Evolutionary conservation across 2,888 invertebrate species (phyloP).

Genomic region (Celastrina argiolus): DNA sequence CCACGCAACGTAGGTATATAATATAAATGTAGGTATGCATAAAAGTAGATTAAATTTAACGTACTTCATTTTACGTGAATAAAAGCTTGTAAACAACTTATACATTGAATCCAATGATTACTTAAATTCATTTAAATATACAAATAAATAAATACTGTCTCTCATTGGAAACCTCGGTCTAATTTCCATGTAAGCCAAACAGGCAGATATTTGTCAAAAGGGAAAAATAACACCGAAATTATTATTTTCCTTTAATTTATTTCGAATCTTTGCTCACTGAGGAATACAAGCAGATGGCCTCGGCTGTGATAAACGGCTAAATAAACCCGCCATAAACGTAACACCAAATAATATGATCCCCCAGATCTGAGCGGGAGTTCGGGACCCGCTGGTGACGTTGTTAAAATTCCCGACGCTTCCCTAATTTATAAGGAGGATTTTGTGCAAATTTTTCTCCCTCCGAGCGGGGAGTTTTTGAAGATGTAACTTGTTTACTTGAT

Average conservation of each 20-base stretch:
- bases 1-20: too few species aligned
- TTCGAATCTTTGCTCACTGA: constrained; percentile 28
- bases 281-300: constrained; percentile 47
- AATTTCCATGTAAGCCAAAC: neutral
- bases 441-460: constrained; percentile 25
- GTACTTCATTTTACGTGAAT: too few species aligned
- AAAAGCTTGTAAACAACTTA: too few species aligned
- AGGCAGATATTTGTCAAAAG: too few species aligned
- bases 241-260: neutral
- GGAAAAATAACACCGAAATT: neutral
- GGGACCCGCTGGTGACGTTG: constrained; percentile 32
- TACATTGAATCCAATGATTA: too few species aligned
- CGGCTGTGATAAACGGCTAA: constrained; percentile 44
- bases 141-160: neutral
- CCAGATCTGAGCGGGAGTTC: constrained; percentile 29
- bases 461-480: neutral
- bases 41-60: too few species aligned
- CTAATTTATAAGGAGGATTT: constrained; percentile 43
- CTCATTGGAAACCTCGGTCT: neutral
- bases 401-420: constrained; percentile 44
- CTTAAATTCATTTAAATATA: too few species aligned
- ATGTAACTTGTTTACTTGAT: neutral
- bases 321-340: constrained; percentile 45
- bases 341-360: constrained; percentile 41
- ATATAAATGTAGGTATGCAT: too few species aligned